These are phyloP conservation scores for Anthopleura sola DNA, from an alignment of 64 coral and sea anemone species.

Conservation along the genomic window DNA sequence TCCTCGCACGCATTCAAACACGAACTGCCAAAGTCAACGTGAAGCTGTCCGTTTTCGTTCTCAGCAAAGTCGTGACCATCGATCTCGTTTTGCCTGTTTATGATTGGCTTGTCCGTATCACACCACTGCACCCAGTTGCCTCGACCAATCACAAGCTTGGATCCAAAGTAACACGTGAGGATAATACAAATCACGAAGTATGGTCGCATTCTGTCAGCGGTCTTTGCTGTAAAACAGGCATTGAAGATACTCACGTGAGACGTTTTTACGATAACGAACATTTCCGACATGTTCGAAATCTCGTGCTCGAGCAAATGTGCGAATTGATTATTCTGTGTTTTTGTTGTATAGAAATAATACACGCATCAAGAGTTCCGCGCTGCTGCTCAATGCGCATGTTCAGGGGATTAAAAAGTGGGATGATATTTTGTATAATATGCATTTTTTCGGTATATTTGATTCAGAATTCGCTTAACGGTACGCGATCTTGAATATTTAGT, in stretches of 20 bases:
- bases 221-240: not conserved
- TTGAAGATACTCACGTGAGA: not conserved
- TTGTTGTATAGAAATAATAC: no score
- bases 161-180: not conserved
- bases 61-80: not conserved
- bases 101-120: not conserved
- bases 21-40: not conserved
- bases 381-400: no score
- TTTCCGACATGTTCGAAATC: no score
- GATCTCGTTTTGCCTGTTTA: not conserved
- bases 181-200: not conserved
- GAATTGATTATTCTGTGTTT: no score
- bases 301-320: no score
- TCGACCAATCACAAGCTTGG: not conserved
- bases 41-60: not conserved
- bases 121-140: constrained; percentile 2
- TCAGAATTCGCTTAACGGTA: no score
- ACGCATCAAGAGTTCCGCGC: no score
- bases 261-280: no score
- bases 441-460: no score
- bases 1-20: not conserved
- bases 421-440: no score
- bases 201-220: not conserved
- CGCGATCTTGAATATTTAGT: no score
- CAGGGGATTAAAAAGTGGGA: no score